phyloP scores from a whole-genome alignment of 1,140 invertebrate genomes.

The Wasmannia auropunctata region DNA sequence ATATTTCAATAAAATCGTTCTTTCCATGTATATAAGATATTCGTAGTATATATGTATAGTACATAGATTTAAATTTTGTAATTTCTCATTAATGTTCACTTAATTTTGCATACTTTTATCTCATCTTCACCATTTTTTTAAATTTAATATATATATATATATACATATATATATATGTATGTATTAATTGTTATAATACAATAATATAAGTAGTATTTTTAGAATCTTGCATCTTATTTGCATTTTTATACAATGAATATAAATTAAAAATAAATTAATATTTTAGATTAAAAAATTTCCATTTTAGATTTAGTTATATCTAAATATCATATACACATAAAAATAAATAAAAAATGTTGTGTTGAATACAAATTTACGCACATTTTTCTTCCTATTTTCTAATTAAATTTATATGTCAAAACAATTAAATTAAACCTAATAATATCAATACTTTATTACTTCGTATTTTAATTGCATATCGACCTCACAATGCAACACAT shows the following conservation, averaged over 20 bases:
- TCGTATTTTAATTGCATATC: not conserved
- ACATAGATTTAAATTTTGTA: no score
- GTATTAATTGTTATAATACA: no score
- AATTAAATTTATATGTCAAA: not conserved
- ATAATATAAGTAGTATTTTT: no score
- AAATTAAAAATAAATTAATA: not conserved
- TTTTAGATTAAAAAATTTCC: not conserved
- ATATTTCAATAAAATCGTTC: no score
- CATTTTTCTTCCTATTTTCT: not conserved
- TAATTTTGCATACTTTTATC: no score
- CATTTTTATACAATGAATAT: not conserved
- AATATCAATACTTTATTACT: not conserved
- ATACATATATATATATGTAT: no score
- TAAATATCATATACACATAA: not conserved
- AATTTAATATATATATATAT: no score
- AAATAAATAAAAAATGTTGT: not conserved
- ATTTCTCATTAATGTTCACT: no score
- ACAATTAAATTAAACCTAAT: not conserved
- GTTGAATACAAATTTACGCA: not conserved
- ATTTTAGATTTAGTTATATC: not conserved
- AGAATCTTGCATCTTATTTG: not conserved
- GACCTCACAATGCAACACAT: not conserved
- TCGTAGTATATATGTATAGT: no score
- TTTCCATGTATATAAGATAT: no score
- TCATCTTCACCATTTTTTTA: no score